Conservation (phyloP, 1,140 invertebrate species). For the Achatina immaculata region DNA sequence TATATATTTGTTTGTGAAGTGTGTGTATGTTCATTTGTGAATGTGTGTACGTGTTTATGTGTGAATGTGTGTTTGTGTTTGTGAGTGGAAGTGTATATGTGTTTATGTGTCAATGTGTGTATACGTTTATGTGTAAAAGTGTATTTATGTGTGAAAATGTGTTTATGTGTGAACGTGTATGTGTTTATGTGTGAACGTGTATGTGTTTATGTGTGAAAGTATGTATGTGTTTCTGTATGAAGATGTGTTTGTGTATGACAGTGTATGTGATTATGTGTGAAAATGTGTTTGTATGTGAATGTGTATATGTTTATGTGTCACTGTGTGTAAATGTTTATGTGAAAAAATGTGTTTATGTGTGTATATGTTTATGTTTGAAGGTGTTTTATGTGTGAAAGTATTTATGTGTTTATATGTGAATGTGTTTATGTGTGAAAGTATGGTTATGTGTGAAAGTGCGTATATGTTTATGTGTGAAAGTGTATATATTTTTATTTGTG, state of each 20-base stretch:
- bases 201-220: too few species aligned
- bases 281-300: not conserved
- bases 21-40: not conserved
- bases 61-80: too few species aligned
- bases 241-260: too few species aligned
- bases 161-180: too few species aligned
- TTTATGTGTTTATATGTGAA: not conserved
- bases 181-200: too few species aligned
- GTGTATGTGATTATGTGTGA: too few species aligned
- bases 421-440: constrained; percentile 1
- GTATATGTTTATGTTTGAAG: constrained; percentile 14
- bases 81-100: too few species aligned
- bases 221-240: too few species aligned
- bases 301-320: not conserved
- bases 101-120: not conserved
- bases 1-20: not conserved
- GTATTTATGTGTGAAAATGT: not conserved
- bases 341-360: not conserved
- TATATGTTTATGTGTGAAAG: constrained; percentile 22
- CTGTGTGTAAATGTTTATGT: not conserved
- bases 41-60: not conserved
- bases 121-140: constrained; percentile 14
- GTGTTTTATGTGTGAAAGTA: constrained; percentile 3
- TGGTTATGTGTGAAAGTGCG: not conserved
- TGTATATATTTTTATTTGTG: constrained; percentile 1